Evolutionary conservation across 2,888 invertebrate genomes (phyloP), one percentile per base, ranked within the genome.

Genomic region (Molorchus minor): DNA sequence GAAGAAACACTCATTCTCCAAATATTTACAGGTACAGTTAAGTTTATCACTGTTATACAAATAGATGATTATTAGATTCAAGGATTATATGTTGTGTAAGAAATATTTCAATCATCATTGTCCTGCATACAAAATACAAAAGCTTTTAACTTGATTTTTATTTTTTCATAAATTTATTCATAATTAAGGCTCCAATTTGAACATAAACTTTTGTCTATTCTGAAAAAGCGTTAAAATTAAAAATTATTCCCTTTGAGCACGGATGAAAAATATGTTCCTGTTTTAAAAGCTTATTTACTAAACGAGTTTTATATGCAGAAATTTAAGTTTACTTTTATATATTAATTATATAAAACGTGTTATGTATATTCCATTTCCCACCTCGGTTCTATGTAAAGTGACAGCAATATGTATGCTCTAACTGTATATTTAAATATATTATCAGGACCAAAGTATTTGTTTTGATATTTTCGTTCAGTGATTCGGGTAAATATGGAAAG

Each of bases 271-370:
- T 72, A 68, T 40, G 49, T 49, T 49, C 40, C 12, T 49, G 49
- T 40, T 71, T 71, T 63, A 70, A n/a, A 69, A 72, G 72, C 68
- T 71, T 73, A 72, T 73, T 71, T 70, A 67, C 67, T 58, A 66
- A 70, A 68, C 70, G 71, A 67, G 70, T 67, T 72, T 71, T 68
- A 67, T 71, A 69, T 70, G 71, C 69, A 67, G 72, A 72, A 69
- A 73, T 67, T 70, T 68, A 63, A 64, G 69, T 49, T 49, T 49
- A 49, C 49, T 38, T 49, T 49, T 49, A 38, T 69, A 68, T 67
- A 68, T 65, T 70, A 71, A 71, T 71, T 71, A 70, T 69, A 69
- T 64, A 64, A 66, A 70, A 71, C 72, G 71, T 70, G 71, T 68
- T 70, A 69, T 71, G 71, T 70, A 65, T 69, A 69, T 70, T 70